Conservation (phyloP, 2,888 invertebrate species). For the Eustalomyia histrio region DNA sequence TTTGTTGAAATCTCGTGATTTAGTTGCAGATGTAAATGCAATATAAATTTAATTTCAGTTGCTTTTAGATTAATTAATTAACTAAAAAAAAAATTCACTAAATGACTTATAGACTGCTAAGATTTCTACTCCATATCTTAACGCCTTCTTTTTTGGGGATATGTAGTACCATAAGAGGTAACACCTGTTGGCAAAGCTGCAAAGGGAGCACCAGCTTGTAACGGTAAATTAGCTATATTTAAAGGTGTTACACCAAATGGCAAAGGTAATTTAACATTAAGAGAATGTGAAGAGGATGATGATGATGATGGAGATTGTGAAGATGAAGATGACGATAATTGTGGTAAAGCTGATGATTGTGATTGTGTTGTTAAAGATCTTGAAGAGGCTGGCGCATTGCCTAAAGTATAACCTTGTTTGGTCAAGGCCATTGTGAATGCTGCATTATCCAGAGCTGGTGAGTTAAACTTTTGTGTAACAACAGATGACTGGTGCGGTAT, state of each 20-base stretch:
- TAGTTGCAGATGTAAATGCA: no score
- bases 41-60: not conserved
- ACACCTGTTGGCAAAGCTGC: slow-evolving; percentile 70
- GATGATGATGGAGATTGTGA: slow-evolving; percentile 11
- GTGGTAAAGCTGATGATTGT: not conserved
- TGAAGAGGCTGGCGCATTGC: slow-evolving; percentile 39
- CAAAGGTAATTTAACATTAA: slow-evolving; percentile 74
- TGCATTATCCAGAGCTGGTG: slow-evolving; percentile 73
- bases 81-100: slow-evolving; percentile 59
- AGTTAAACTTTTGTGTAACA: slow-evolving; percentile 69
- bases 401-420: slow-evolving; percentile 72
- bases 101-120: slow-evolving; percentile 24
- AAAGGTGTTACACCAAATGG: slow-evolving; percentile 73
- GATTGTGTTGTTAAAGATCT: not conserved
- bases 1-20: no score
- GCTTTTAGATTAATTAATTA: slow-evolving; percentile 2
- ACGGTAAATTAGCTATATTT: slow-evolving; percentile 72
- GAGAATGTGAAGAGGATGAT: slow-evolving; percentile 58
- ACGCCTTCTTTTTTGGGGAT: slow-evolving; percentile 70
- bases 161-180: slow-evolving; percentile 74
- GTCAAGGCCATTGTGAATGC: slow-evolving; percentile 74
- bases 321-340: not conserved
- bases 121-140: not conserved
- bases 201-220: slow-evolving; percentile 75
- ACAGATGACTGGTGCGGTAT: not conserved